Conservation (phyloP, 2,797 vertebrate genomes). For the Crotalus adamanteus region DNA sequence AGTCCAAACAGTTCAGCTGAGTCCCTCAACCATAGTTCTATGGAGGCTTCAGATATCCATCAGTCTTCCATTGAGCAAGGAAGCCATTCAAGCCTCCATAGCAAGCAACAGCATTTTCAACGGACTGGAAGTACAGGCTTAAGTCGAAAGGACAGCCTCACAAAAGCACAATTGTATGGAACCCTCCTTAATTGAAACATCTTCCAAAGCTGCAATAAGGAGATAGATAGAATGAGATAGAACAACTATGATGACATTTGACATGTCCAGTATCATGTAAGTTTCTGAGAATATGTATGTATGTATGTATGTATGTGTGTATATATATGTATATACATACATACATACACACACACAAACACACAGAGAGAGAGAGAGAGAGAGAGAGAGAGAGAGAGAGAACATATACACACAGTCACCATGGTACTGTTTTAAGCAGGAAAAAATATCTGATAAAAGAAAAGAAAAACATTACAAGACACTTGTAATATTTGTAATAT, state of each 20-base stretch:
- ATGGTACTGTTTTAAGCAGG: conserved; percentile 64
- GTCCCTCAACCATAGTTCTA: conserved; percentile 85
- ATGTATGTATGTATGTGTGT: too few relatives aligned
- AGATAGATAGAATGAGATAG: conserved; percentile 1
- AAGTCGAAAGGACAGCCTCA: conserved; percentile 95
- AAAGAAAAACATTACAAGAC: conserved; percentile 47
- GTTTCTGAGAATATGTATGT: conserved; percentile 31
- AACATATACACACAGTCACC: conserved; percentile 45
- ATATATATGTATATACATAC: conserved; percentile 22
- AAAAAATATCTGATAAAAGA: conserved; percentile 48
- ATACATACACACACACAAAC: conserved; percentile 5
- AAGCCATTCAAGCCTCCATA: conserved; percentile 77
- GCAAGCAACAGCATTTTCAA: conserved; percentile 85
- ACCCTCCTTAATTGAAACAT: conserved; percentile 89
- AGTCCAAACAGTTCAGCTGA: conserved; percentile 85
- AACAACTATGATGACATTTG: conserved; percentile 31
- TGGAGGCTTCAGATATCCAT: conserved; percentile 83
- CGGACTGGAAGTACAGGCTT: conserved; percentile 88
- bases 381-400: not conserved
- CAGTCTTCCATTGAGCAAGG: conserved; percentile 84
- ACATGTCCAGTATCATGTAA: conserved; percentile 38
- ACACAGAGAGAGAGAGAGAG: not conserved
- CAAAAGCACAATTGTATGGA: conserved; percentile 95
- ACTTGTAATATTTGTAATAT: conserved; percentile 31
- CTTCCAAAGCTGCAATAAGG: conserved; percentile 66